Conservation (phyloP, 2,888 invertebrate species). For the Parthenolecanium corni region DNA sequence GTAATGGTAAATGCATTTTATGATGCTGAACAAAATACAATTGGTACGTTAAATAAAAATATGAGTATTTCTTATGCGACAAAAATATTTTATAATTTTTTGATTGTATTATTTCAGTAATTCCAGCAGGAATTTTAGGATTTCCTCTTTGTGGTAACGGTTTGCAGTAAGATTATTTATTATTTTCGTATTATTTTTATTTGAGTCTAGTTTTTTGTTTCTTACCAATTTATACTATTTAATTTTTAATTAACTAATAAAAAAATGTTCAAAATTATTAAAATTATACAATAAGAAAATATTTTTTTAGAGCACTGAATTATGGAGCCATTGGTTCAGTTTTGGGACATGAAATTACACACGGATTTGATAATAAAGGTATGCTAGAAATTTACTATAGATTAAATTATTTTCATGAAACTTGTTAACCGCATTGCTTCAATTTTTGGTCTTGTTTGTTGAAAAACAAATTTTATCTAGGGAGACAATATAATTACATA, state of each 20-base stretch:
- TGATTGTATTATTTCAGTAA: conserved; percentile 36
- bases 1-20: conserved; percentile 64
- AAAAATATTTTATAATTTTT: background rate
- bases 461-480: too few species aligned
- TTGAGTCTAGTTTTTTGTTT: background rate
- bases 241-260: too few species aligned
- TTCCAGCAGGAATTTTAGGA: conserved; percentile 44
- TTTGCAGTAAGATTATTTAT: conserved; percentile 47
- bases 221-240: too few species aligned
- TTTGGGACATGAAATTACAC: conserved; percentile 73
- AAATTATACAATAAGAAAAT: too few species aligned
- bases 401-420: too few species aligned
- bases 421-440: too few species aligned
- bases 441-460: too few species aligned
- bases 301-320: conserved; percentile 38
- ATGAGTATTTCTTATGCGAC: background rate
- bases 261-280: too few species aligned
- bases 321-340: conserved; percentile 71
- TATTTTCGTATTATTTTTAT: too few species aligned
- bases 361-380: conserved; percentile 67
- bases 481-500: conserved; percentile 70
- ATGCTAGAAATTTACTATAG: too few species aligned
- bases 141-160: conserved; percentile 51
- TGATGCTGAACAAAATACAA: conserved; percentile 57
- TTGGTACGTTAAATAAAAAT: conserved; percentile 51